Percentiles rank a stretch among this genome's conserved stretches.
These are phyloP conservation scores for Lysandra coridon DNA, from an alignment of 2,888 invertebrate genomes.

Conservation along the genomic window DNA sequence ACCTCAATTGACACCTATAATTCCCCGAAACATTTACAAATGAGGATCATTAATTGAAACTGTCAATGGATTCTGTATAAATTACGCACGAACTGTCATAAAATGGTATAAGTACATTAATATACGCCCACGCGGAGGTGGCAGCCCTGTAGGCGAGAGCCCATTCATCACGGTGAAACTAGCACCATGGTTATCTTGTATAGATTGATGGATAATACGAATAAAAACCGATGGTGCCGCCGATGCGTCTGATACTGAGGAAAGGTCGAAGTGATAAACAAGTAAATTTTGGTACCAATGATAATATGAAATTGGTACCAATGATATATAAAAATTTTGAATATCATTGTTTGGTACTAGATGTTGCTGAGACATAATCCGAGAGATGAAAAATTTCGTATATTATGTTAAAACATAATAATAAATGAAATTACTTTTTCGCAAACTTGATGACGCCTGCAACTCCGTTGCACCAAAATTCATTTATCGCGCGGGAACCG, in stretches of 20 bases:
- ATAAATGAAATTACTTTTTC: too few species aligned
- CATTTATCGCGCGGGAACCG: too few species aligned
- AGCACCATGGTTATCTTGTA: conserved; percentile 3
- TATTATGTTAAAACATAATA: too few species aligned
- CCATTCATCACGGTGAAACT: conserved; percentile 28
- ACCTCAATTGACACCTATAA: background rate
- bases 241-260: background rate
- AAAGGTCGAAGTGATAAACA: background rate
- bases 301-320: too few species aligned
- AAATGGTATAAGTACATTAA: conserved; percentile 22
- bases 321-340: too few species aligned
- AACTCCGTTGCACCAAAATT: too few species aligned
- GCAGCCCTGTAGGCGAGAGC: conserved; percentile 26
- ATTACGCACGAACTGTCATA: conserved; percentile 15
- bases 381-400: too few species aligned
- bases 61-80: conserved; percentile 20
- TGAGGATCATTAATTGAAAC: conserved; percentile 19
- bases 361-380: too few species aligned
- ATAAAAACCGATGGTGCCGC: conserved; percentile 13
- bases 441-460: too few species aligned
- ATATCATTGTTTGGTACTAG: too few species aligned
- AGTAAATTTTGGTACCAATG: too few species aligned
- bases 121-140: conserved; percentile 7
- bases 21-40: conserved; percentile 2
- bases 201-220: background rate